Conservation (phyloP, 1,140 invertebrate species). For the Zophobas morio region DNA sequence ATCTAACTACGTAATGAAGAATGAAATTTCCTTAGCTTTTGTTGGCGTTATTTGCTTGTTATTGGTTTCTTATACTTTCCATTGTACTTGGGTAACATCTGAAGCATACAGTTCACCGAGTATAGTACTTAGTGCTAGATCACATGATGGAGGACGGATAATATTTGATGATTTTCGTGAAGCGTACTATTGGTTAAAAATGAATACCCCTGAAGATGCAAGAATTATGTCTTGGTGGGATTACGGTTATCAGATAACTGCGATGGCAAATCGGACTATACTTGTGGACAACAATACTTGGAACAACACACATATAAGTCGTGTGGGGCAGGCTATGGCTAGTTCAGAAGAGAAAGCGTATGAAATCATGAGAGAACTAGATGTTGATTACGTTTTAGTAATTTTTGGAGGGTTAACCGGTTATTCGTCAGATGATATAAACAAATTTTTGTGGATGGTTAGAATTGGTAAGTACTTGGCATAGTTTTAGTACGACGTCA, state of each 20-base stretch:
- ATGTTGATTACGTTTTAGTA: slow-evolving; percentile 98
- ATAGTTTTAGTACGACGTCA: slow-evolving; percentile 4
- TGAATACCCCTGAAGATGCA: slow-evolving; percentile 96
- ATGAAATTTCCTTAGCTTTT: slow-evolving; percentile 90
- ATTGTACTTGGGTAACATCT: slow-evolving; percentile 99
- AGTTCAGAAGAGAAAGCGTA: slow-evolving; percentile 96
- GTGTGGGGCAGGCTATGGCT: slow-evolving; percentile 98
- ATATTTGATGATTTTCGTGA: slow-evolving; percentile 98
- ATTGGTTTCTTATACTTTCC: slow-evolving; percentile 93
- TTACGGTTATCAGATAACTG: slow-evolving; percentile 99
- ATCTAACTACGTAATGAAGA: slow-evolving; percentile 88
- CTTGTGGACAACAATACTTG: slow-evolving; percentile 99
- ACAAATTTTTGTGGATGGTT: slow-evolving; percentile 99
- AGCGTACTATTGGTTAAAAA: slow-evolving; percentile 97
- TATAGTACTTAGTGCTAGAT: slow-evolving; percentile 95
- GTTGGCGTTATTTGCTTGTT: slow-evolving; percentile 88
- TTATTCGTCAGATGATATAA: slow-evolving; percentile 99
- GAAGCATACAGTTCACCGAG: slow-evolving; percentile 98
- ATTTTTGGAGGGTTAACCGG: slow-evolving; percentile 98
- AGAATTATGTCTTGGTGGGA: slow-evolving; percentile 99
- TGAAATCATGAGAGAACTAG: slow-evolving; percentile 96
- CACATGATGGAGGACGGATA: slow-evolving; percentile 93
- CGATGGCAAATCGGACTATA: slow-evolving; percentile 98
- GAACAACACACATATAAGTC: slow-evolving; percentile 97
- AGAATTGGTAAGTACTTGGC: slow-evolving; percentile 78